Evolutionary conservation across 2,888 invertebrate species (phyloP).

Genomic region (Spilosoma lubricipeda): DNA sequence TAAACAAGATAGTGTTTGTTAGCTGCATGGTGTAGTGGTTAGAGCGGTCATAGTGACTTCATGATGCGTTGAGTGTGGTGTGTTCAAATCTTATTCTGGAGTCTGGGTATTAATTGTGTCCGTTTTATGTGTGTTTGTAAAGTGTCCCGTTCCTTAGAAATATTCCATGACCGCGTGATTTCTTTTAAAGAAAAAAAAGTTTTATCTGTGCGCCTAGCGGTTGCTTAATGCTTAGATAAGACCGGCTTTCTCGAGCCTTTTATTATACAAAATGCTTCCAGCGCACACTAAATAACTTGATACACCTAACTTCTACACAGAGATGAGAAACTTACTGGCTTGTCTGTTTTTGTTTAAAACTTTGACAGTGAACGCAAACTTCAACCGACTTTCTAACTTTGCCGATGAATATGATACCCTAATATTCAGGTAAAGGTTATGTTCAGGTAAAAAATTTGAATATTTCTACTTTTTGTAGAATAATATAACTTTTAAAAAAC

Average conservation of each 20-base stretch:
- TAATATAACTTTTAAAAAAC: not conserved
- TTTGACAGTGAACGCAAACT: not conserved
- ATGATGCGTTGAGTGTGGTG: no score
- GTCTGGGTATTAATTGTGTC: no score
- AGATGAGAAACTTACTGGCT: not conserved
- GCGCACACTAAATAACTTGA: not conserved
- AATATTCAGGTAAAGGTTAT: not conserved
- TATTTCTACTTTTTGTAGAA: not conserved
- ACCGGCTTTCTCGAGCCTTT: not conserved
- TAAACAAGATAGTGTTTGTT: not conserved
- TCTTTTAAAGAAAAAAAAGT: not conserved
- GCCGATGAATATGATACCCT: not conserved
- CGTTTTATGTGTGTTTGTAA: no score
- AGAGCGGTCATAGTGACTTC: no score
- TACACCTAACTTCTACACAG: not conserved
- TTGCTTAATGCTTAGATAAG: not conserved
- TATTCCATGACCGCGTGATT: no score
- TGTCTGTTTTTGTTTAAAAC: not conserved
- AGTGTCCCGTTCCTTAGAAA: no score
- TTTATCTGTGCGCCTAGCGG: not conserved
- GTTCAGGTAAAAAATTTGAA: not conserved
- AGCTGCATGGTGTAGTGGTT: no score
- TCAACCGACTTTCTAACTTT: not conserved
- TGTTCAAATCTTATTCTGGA: no score
- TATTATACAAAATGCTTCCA: not conserved